These are phyloP conservation scores for Oryzias curvinotus DNA, from an alignment of 2,113 vertebrate species.

Conservation along the genomic window DNA sequence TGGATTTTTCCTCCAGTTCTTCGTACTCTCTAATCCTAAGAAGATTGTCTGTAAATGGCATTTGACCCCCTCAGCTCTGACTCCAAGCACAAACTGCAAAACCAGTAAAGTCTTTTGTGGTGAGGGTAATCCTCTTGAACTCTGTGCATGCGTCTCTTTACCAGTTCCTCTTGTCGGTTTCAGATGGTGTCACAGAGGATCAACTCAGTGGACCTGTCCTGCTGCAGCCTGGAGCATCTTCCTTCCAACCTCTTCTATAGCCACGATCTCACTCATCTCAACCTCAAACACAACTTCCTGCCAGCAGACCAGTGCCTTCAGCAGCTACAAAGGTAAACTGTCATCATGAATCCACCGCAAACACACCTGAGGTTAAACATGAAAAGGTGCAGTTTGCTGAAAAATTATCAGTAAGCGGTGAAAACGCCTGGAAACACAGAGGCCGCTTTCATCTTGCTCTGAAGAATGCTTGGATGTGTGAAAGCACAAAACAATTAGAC, in stretches of 20 bases:
- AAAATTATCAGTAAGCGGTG: neutral
- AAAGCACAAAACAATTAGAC: too few species aligned
- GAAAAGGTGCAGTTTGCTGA: neutral
- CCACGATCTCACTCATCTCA: conserved; percentile 98
- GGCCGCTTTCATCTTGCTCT: neutral
- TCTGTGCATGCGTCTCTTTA: conserved; percentile 14
- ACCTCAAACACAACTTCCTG: conserved; percentile 97
- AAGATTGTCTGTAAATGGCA: conserved; percentile 51
- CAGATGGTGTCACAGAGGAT: conserved; percentile 97
- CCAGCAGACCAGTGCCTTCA: conserved; percentile 81
- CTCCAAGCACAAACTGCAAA: conserved; percentile 23
- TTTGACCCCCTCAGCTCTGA: conserved; percentile 39
- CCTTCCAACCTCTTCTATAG: conserved; percentile 96
- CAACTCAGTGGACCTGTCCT: conserved; percentile 96
- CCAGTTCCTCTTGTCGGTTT: conserved; percentile 13
- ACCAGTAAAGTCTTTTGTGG: conserved; percentile 22
- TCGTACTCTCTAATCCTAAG: conserved; percentile 54
- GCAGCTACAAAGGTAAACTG: conserved; percentile 88
- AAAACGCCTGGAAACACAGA: neutral
- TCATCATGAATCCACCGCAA: conserved; percentile 11
- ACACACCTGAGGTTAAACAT: conserved; percentile 37
- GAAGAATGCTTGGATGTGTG: too few species aligned
- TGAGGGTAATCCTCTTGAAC: conserved; percentile 47
- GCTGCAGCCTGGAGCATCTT: conserved; percentile 94
- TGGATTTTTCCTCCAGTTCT: conserved; percentile 34